phyloP scores from a whole-genome alignment of 2,797 vertebrate species.

The Chaunax sp. region DNA sequence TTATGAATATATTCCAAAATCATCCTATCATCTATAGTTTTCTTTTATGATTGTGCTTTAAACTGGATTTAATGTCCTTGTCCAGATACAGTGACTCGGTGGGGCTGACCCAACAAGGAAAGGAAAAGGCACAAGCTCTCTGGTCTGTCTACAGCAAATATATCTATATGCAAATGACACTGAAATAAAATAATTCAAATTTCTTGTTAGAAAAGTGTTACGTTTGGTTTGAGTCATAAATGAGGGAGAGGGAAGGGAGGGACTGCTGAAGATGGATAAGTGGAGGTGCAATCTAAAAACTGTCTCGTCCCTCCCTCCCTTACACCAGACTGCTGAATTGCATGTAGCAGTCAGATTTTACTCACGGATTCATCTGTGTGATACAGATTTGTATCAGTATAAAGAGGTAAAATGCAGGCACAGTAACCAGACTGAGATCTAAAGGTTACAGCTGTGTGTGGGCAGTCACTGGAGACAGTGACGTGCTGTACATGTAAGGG shows the following conservation, averaged over 20 bases:
- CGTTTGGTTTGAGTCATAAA: constrained; percentile 46
- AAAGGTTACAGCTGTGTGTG: constrained; percentile 5
- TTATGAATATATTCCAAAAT: constrained; percentile 29
- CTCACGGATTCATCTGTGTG: constrained; percentile 15
- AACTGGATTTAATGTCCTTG: constrained; percentile 44
- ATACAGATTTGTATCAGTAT: constrained; percentile 11
- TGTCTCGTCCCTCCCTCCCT: constrained; percentile 37
- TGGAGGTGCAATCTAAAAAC: constrained; percentile 43
- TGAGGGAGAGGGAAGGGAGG: not conserved
- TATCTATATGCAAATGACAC: constrained; percentile 57
- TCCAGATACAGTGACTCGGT: constrained; percentile 21
- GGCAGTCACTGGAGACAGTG: not conserved
- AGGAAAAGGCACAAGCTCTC: constrained; percentile 26
- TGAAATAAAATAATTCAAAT: constrained; percentile 51
- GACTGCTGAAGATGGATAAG: constrained; percentile 30
- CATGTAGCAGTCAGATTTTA: constrained; percentile 25
- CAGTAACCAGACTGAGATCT: constrained; percentile 8
- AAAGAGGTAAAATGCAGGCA: not conserved
- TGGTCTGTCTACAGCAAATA: constrained; percentile 28
- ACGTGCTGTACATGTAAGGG: constrained; percentile 1
- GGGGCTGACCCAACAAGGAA: constrained; percentile 27
- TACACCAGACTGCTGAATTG: constrained; percentile 23
- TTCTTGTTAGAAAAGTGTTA: constrained; percentile 43
- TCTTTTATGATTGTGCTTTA: constrained; percentile 40
- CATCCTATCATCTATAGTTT: constrained; percentile 30